Conservation (phyloP, 2,113 vertebrate genomes). For the Antidorcas marsupialis region DNA sequence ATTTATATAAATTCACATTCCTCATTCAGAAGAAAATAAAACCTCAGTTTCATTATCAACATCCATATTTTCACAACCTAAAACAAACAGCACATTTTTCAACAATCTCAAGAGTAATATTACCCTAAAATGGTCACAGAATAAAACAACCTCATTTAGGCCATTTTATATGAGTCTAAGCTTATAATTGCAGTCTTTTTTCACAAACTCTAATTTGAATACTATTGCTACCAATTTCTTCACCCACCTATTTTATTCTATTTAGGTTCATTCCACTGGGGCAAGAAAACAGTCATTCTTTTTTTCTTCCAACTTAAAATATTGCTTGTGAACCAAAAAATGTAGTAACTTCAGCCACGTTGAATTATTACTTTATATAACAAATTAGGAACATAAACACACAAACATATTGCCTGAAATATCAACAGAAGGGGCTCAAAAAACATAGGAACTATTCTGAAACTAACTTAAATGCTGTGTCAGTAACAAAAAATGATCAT, state of each 20-base stretch:
- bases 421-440: not conserved
- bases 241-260: not conserved
- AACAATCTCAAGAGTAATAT: not conserved
- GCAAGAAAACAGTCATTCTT: not conserved
- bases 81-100: not conserved
- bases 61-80: not conserved
- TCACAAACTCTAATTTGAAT: not conserved
- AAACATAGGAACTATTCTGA: not conserved
- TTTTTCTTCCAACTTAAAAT: conserved; percentile 11
- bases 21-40: not conserved
- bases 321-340: not conserved
- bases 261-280: not conserved
- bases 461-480: not conserved
- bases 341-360: not conserved
- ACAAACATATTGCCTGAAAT: not conserved
- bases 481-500: not conserved
- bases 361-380: conserved; percentile 3
- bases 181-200: not conserved
- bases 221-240: not conserved
- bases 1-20: not conserved
- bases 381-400: not conserved
- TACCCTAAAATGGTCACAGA: not conserved
- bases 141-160: not conserved
- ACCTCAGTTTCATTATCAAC: not conserved
- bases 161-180: not conserved